Base-by-base conservation (phyloP, 2,113 vertebrate genomes). In the Suricata suricatta region DNA sequence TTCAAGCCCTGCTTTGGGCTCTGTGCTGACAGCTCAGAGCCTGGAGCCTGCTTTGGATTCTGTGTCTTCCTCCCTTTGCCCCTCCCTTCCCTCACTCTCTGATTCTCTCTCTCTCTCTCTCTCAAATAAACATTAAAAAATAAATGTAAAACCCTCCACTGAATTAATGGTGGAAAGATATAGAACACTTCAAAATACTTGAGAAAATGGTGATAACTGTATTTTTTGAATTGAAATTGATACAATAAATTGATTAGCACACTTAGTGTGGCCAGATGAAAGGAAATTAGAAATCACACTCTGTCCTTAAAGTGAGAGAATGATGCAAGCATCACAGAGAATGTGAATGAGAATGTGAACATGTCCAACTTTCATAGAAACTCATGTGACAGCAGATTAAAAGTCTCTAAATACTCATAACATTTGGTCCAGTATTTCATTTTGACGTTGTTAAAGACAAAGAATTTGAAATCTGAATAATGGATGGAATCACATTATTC, bases 221-320 rank as follows among this genome's bases (percentile, higher is more conserved):
- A 21, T 74, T 74, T 80, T 93, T 89, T 31, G 50, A 77, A 93
- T 96, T 77, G 31, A 21, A 86, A 81, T 96, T 98, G 96, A 44
- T 81, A 95, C 88, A 97, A 97, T 86, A 87, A 93, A n/a, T 35
- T 79, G 44, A 71, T 80, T 27, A 50, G 79, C 84, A 93, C 94
- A 94, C 77, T 98, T 94, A 52, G 21, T 88, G 6, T 41, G 7
- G 7, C 7, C 54, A 35, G 60, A 90, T 85, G 57, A 80, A 89
- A 74, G 38, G 19, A 17, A 76, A 80, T 76, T 68, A 79, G 44
- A 90, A 94, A 83, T 25, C 41, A 8, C 10, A 8, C 19, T 1
- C 3, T 4, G 38, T 21, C 25, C 29, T 25, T 52, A 88, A 38
- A 79, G 79, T 29, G 25, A 64, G 7, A 25, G 11, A n/a, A 4